Percentiles rank a stretch among this genome's conserved stretches.
These are phyloP conservation scores for Protomyctophum bolini DNA, from an alignment of 2,113 vertebrate genomes.

Conservation along the genomic window DNA sequence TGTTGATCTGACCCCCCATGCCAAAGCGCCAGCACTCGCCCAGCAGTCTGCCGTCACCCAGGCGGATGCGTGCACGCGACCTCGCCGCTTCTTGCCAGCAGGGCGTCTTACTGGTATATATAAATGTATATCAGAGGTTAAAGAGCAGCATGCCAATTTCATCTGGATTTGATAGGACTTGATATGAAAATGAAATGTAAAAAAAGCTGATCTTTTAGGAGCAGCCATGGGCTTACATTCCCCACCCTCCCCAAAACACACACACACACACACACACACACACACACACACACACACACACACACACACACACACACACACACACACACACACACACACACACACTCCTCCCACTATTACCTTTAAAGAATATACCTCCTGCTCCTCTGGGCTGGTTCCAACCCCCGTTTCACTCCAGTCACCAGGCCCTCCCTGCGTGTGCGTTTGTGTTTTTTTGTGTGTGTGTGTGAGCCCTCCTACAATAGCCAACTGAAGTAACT, in stretches of 20 bases:
- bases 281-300: no score
- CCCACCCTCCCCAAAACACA: no score
- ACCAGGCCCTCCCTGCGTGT: slow-evolving; percentile 24
- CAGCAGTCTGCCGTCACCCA: no score
- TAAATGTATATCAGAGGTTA: not conserved
- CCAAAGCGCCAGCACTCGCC: no score
- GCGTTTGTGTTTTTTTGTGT: slow-evolving; percentile 14
- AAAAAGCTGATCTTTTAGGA: slow-evolving; percentile 16
- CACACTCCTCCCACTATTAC: slow-evolving; percentile 43
- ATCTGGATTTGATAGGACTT: slow-evolving; percentile 6
- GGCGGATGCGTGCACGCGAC: no score
- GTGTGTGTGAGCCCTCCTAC: slow-evolving; percentile 41
- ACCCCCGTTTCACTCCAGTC: slow-evolving; percentile 60
- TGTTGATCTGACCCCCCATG: no score
- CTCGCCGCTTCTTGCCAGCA: no score
- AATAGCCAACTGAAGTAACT: slow-evolving; percentile 59
- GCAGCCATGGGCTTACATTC: slow-evolving; percentile 23
- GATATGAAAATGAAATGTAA: slow-evolving; percentile 10
- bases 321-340: not conserved
- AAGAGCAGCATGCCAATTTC: not conserved
- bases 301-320: no score
- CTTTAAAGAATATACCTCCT: slow-evolving; percentile 47
- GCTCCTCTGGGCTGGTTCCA: slow-evolving; percentile 58
- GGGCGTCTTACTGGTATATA: no score
- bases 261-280: no score